Evolutionary conservation across 2,797 vertebrate species (phyloP).

Genomic region (Cynodonichthys magdalenae): DNA sequence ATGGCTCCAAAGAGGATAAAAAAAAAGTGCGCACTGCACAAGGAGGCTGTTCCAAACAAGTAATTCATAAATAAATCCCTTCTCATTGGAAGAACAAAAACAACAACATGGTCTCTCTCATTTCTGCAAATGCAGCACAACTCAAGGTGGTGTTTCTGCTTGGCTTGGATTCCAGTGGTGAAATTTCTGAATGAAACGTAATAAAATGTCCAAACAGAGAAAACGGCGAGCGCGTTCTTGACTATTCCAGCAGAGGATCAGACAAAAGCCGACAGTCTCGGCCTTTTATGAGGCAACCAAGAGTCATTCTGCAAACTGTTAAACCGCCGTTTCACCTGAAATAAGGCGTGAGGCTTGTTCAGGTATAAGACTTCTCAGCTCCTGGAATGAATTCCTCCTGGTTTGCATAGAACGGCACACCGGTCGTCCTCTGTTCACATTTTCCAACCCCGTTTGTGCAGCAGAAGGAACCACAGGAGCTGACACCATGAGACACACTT

Average conservation of each 20-base stretch:
- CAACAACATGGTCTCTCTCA: constrained; percentile 70
- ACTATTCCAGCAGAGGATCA: constrained; percentile 16
- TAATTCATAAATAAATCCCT: constrained; percentile 86
- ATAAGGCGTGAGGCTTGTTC: constrained; percentile 36
- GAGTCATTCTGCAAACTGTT: constrained; percentile 40
- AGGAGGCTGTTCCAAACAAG: constrained; percentile 80
- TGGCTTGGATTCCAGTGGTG: constrained; percentile 28
- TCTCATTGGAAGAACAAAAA: constrained; percentile 81
- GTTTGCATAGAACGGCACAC: too few relatives aligned
- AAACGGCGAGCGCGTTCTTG: constrained; percentile 10
- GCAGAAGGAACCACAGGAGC: constrained; percentile 39
- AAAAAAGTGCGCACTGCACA: constrained; percentile 70
- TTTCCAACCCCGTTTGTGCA: constrained; percentile 23
- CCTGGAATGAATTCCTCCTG: constrained; percentile 11
- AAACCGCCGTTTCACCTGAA: constrained; percentile 33
- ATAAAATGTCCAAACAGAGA: constrained; percentile 18
- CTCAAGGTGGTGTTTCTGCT: constrained; percentile 42
- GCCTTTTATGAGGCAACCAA: constrained; percentile 15
- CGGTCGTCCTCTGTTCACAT: constrained; percentile 11
- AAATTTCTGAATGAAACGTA: constrained; percentile 62
- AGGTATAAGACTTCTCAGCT: constrained; percentile 54
- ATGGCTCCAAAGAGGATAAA: constrained; percentile 78
- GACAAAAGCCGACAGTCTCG: neutral
- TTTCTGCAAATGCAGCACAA: constrained; percentile 79
- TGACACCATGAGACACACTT: constrained; percentile 56